Base-by-base conservation (phyloP, 2,888 invertebrate genomes). In the Tetranychus piercei region DNA sequence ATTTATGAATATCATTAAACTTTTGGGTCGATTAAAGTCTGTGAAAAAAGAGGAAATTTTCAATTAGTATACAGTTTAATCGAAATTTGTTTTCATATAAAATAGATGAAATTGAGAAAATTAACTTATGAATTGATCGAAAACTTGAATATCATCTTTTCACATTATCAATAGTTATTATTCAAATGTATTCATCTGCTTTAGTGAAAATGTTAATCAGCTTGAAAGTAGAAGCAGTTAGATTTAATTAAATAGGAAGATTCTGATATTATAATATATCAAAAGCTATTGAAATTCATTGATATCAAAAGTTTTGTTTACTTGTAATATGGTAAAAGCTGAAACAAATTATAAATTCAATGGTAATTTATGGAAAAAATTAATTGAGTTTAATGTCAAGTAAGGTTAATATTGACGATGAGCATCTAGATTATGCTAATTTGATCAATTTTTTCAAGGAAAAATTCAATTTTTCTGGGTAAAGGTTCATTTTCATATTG, bases 1-100 rank as follows among this genome's bases (percentile, higher is more conserved):
- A 83, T 92, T 92, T 2, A 92, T 87, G 82, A 92, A 91, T 20
- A 92, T 84, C 73, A 92, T 82, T 69, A 92, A 83, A 72, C 86
- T 87, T 78, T 87, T 87, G 6, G 92, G 90, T 73, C 91, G 18
- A 66, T 73, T 67, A 22, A 67, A 44, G 9, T 73, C 73, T 73
- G 43, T 18, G 45, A 73, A 3, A 4, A 73, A 1, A 73, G 11
- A 64, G 6, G 11, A 55, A 55, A 34, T 34, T 34, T 34, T 34
- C 34, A 34, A 34, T 34, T 34, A 34, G 34, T 34, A 34, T 34
- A 5, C 34, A 34, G 34, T 34, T 23, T 34, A 34, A 34, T 34
- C 34, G 3, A 34, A 34, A 34, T 34, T 34, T 34, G 34, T 34
- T 34, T 34, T 34, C 5, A 34, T 4, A 34, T 34, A 34, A 34